Percentiles rank a stretch among this genome's conserved stretches.
phyloP scores from a whole-genome alignment of 2,113 vertebrate genomes.

The Tachuris rubrigastra region DNA sequence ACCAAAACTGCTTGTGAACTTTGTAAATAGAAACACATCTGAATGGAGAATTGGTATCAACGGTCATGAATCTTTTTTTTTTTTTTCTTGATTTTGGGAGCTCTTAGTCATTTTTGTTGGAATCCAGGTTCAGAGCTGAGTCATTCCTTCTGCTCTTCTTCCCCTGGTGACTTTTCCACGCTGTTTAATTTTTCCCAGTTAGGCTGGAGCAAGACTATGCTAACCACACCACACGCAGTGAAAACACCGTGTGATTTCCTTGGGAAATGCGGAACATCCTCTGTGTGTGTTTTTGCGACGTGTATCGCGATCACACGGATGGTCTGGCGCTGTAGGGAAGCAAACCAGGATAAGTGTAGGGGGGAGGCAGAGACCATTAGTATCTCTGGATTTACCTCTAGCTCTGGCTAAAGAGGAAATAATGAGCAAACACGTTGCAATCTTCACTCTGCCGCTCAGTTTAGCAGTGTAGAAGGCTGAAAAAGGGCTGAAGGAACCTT shows the following conservation, averaged over 20 bases:
- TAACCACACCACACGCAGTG: background rate
- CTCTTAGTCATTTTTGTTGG: conserved; percentile 56
- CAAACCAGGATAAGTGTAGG: background rate
- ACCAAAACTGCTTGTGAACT: background rate
- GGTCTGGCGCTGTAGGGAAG: background rate
- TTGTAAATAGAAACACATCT: background rate
- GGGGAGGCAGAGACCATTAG: background rate
- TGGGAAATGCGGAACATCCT: background rate
- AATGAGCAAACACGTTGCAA: background rate
- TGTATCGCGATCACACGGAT: fast-evolving
- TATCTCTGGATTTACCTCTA: background rate
- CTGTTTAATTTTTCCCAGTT: conserved; percentile 53
- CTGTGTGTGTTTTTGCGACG: background rate
- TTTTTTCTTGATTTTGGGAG: conserved; percentile 1
- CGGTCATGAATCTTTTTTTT: background rate
- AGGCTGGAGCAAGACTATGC: background rate
- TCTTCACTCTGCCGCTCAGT: background rate
- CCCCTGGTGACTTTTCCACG: conserved; percentile 25
- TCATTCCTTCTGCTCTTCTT: conserved; percentile 60
- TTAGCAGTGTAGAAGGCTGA: background rate
- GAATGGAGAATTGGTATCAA: conserved; percentile 15
- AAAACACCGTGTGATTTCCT: background rate
- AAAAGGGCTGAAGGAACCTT: background rate
- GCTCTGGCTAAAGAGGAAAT: background rate
- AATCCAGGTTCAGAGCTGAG: conserved; percentile 53